A percentile compares a stretch with the other conserved stretches of the same genome.
Conservation (phyloP, 2,888 invertebrate genomes). For the Himalopsyche kuldschensis region DNA sequence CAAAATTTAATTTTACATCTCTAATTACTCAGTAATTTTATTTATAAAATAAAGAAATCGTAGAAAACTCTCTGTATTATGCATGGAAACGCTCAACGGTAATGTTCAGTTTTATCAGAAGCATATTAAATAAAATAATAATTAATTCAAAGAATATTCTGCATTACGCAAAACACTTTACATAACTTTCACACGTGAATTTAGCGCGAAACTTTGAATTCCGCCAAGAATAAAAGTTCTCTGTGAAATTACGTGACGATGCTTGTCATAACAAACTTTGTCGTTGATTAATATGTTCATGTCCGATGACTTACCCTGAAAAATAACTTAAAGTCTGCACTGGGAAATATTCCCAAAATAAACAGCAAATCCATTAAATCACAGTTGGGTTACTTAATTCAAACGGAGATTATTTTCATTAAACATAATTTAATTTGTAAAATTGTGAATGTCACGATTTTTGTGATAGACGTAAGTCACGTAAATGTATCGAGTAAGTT, state of each 20-base stretch:
- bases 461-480: background rate
- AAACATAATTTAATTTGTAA: background rate
- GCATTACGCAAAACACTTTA: background rate
- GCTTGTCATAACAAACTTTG: background rate
- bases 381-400: background rate
- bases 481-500: background rate
- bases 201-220: background rate
- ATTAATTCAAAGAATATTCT: too few relatives aligned
- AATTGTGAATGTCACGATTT: background rate
- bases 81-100: too few relatives aligned
- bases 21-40: too few relatives aligned
- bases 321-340: background rate
- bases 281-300: background rate
- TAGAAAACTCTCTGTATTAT: too few relatives aligned
- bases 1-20: too few relatives aligned
- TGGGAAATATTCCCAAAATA: background rate
- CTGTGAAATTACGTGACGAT: background rate
- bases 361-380: background rate
- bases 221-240: background rate
- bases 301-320: background rate
- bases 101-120: too few relatives aligned
- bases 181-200: background rate
- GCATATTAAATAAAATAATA: too few relatives aligned
- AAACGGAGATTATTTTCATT: background rate
- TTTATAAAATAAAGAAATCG: too few relatives aligned